These are phyloP conservation scores for Percopsis omiscomaycus DNA, from an alignment of 2,797 vertebrate genomes.

Conservation along the genomic window DNA sequence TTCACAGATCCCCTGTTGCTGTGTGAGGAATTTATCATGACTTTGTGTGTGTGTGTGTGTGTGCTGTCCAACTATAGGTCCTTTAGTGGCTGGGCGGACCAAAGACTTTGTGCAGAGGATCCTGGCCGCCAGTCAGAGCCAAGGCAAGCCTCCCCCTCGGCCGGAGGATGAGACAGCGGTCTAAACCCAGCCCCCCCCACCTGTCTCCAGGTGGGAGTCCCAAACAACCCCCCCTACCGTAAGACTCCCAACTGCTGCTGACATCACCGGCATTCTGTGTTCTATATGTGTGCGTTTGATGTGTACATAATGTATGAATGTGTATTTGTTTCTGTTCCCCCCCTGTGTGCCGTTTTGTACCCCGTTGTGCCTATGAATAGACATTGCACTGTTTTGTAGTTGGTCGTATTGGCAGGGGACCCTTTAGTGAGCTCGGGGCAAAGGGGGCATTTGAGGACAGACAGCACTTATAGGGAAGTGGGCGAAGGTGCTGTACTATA, in stretches of 20 bases:
- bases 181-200: slow-evolving; percentile 20
- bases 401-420: slow-evolving; percentile 64
- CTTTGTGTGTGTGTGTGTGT: slow-evolving; percentile 13
- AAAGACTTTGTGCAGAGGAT: slow-evolving; percentile 80
- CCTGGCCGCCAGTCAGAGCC: slow-evolving; percentile 69
- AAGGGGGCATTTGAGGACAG: slow-evolving; percentile 59
- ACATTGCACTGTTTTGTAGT: slow-evolving; percentile 79
- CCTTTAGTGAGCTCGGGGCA: slow-evolving; percentile 54
- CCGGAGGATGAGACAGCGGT: slow-evolving; percentile 42
- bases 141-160: slow-evolving; percentile 46
- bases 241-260: not conserved
- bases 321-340: slow-evolving; percentile 51
- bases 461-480: slow-evolving; percentile 54
- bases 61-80: slow-evolving; percentile 54
- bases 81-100: slow-evolving; percentile 76
- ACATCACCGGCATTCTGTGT: slow-evolving; percentile 23
- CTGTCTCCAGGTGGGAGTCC: not conserved
- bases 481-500: slow-evolving; percentile 10
- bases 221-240: not conserved
- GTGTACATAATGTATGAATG: slow-evolving; percentile 53
- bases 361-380: slow-evolving; percentile 80
- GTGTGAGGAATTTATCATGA: not conserved
- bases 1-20: not conserved
- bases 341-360: slow-evolving; percentile 66
- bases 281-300: slow-evolving; percentile 2